These are phyloP conservation scores for Toxotes chatareus DNA, from an alignment of 2,113 vertebrate genomes.

Conservation along the genomic window DNA sequence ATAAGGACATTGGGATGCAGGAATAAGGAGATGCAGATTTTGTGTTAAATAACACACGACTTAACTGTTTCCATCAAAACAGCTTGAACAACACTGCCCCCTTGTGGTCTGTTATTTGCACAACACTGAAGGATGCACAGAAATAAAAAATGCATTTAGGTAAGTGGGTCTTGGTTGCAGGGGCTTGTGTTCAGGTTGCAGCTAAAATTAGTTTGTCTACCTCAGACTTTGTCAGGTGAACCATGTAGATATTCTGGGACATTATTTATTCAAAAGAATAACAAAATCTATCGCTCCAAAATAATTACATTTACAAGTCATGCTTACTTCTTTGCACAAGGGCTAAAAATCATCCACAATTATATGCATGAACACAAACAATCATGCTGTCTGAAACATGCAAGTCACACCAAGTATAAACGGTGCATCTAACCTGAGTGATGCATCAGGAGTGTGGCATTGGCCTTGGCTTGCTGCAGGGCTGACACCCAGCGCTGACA, in stretches of 20 bases:
- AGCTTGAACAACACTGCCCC: slow-evolving; percentile 52
- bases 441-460: slow-evolving; percentile 88
- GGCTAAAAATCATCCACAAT: background rate
- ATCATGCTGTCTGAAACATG: background rate
- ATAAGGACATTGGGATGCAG: background rate
- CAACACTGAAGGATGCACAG: background rate
- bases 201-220: slow-evolving; percentile 44
- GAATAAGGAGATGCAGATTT: background rate
- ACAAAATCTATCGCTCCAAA: background rate
- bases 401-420: background rate
- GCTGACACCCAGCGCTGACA: slow-evolving; percentile 93
- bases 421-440: slow-evolving; percentile 88
- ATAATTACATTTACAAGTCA: background rate
- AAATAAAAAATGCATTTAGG: slow-evolving; percentile 41
- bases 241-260: background rate
- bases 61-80: background rate
- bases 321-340: background rate
- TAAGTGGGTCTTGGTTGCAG: slow-evolving; percentile 51
- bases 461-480: slow-evolving; percentile 92
- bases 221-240: slow-evolving; percentile 8
- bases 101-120: slow-evolving; percentile 57
- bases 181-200: slow-evolving; percentile 45
- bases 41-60: slow-evolving; percentile 5
- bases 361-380: background rate
- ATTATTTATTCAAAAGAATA: background rate